phyloP scores from a whole-genome alignment of 1,140 invertebrate species.

The Danaus plexippus region DNA sequence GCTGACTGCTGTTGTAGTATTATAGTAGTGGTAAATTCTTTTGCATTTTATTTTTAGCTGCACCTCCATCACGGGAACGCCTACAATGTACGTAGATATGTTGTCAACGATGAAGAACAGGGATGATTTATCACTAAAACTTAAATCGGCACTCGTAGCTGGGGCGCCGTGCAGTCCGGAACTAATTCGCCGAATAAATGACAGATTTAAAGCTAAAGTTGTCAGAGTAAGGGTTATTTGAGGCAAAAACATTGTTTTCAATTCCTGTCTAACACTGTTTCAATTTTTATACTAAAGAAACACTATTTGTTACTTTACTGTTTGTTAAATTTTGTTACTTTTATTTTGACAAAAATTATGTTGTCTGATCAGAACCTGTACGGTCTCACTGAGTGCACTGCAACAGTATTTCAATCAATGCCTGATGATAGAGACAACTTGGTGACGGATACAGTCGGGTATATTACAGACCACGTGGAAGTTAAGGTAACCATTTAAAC shows the following conservation, averaged over 20 bases:
- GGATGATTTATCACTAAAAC: slow-evolving; percentile 59
- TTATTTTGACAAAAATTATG: slow-evolving; percentile 21
- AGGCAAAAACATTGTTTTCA: too few species aligned
- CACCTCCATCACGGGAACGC: slow-evolving; percentile 88
- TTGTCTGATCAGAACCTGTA: slow-evolving; percentile 79
- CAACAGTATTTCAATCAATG: slow-evolving; percentile 79
- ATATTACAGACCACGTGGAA: slow-evolving; percentile 85
- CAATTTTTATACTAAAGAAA: not conserved
- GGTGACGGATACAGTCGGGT: slow-evolving; percentile 84
- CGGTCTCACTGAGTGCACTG: slow-evolving; percentile 91
- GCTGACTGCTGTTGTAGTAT: too few species aligned
- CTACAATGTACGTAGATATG: slow-evolving; percentile 96
- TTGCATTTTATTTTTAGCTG: slow-evolving; percentile 72
- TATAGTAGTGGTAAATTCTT: too few species aligned
- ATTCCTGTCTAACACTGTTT: too few species aligned
- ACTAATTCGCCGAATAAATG: slow-evolving; percentile 77
- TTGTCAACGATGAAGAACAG: slow-evolving; percentile 70
- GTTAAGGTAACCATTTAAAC: slow-evolving; percentile 67
- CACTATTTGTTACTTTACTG: too few species aligned
- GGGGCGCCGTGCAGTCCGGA: slow-evolving; percentile 84
- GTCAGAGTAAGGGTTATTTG: slow-evolving; percentile 61
- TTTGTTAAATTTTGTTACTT: too few species aligned
- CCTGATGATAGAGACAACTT: slow-evolving; percentile 77
- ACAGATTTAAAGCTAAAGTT: slow-evolving; percentile 56
- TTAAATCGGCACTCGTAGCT: slow-evolving; percentile 78